These are phyloP conservation scores for Hydropsyche tenuis DNA, from an alignment of 1,140 invertebrate species.

Conservation along the genomic window DNA sequence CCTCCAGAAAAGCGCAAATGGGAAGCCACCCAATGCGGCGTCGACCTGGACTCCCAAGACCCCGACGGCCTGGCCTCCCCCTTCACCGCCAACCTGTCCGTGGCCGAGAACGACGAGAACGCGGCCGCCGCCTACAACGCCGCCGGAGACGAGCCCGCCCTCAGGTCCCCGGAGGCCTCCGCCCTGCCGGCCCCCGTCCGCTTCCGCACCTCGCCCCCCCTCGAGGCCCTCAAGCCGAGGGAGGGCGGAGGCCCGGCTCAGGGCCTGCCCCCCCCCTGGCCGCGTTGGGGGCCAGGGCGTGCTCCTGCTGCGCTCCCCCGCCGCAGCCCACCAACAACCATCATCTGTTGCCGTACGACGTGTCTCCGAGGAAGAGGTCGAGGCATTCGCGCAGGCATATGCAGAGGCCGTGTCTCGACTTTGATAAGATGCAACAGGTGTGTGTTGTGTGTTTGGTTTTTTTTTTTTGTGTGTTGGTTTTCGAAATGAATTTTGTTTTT, in stretches of 20 bases:
- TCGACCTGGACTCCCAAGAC: constrained; percentile 37
- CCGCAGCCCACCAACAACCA: constrained; percentile 54
- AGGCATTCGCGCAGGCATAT: constrained; percentile 68
- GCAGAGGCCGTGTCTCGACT: constrained; percentile 89
- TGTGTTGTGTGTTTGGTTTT: constrained; percentile 33
- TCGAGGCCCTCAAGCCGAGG: constrained; percentile 83
- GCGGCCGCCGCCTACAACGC: constrained; percentile 39
- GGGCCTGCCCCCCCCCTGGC: constrained; percentile 52
- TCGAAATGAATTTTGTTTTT: too few relatives aligned
- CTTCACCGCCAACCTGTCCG: constrained; percentile 53
- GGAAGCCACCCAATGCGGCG: constrained; percentile 64
- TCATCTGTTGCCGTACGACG: constrained; percentile 74
- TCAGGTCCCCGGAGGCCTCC: constrained; percentile 32
- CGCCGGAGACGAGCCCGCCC: constrained; percentile 72
- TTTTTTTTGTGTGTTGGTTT: background rate
- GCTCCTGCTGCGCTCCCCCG: constrained; percentile 49
- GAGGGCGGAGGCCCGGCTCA: constrained; percentile 56
- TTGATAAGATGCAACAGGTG: constrained; percentile 96
- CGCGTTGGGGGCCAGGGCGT: constrained; percentile 65
- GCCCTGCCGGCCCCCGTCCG: constrained; percentile 77
- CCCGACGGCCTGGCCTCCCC: constrained; percentile 51
- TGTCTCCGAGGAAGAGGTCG: constrained; percentile 70
- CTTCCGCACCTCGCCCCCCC: constrained; percentile 87
- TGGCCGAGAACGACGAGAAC: constrained; percentile 57
- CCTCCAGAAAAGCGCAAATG: constrained; percentile 81